Conservation (phyloP, 2,888 invertebrate species). For the Noctua pronuba region DNA sequence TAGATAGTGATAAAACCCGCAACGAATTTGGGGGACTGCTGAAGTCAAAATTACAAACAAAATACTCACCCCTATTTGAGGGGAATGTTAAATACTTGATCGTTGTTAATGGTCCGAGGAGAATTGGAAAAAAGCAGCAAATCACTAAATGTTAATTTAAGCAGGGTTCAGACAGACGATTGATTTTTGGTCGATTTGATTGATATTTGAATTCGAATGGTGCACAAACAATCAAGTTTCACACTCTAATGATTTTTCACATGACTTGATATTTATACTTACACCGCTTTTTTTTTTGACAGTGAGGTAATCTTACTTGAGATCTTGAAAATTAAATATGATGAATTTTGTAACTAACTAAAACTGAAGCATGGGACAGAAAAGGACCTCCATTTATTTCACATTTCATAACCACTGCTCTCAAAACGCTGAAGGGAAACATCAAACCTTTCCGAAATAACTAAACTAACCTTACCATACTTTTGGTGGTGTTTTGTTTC, state of each 20-base stretch:
- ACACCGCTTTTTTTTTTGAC: not conserved
- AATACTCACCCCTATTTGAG: slow-evolving; percentile 50
- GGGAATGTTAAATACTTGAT: slow-evolving; percentile 48
- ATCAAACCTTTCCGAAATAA: not conserved
- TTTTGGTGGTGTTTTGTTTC: not conserved
- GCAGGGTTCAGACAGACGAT: slow-evolving; percentile 28
- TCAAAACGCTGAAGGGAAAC: too few species aligned
- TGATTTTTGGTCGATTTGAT: slow-evolving; percentile 51
- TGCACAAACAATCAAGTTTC: slow-evolving; percentile 31
- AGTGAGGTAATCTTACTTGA: not conserved
- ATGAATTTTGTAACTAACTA: not conserved
- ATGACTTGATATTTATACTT: not conserved
- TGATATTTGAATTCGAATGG: slow-evolving; percentile 39
- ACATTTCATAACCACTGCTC: too few species aligned
- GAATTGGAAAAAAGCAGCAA: slow-evolving; percentile 61
- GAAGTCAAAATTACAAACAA: slow-evolving; percentile 54
- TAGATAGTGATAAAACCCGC: slow-evolving; percentile 60
- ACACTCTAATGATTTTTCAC: not conserved
- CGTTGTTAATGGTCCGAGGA: slow-evolving; percentile 53
- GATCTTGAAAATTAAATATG: not conserved
- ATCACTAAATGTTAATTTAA: slow-evolving; percentile 55
- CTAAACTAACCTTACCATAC: not conserved
- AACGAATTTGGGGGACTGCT: slow-evolving; percentile 49
- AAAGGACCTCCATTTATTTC: too few species aligned
- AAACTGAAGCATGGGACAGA: not conserved